Conservation (phyloP, 2,113 vertebrate species). For the Serinus canaria region DNA sequence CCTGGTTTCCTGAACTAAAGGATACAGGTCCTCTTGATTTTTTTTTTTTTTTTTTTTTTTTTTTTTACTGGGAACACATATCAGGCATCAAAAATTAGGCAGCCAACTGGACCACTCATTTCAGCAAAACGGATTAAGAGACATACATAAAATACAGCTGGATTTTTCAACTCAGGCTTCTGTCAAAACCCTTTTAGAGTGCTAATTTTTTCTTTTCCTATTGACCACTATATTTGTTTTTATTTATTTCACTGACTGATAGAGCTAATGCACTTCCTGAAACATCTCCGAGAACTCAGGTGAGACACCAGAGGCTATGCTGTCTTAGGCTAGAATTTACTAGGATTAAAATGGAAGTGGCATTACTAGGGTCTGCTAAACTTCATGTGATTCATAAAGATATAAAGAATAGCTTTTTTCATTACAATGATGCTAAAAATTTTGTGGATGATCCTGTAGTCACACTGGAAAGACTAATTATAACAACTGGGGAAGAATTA, state of each 20-base stretch:
- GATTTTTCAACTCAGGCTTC: not conserved
- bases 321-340: conserved; percentile 31
- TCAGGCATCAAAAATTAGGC: not conserved
- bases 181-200: not conserved
- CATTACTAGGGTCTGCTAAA: conserved; percentile 48
- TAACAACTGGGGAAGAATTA: conserved; percentile 30
- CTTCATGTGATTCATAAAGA: conserved; percentile 71
- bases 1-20: not conserved
- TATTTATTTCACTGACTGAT: conserved; percentile 8
- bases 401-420: conserved; percentile 67
- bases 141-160: not conserved
- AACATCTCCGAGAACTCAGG: not conserved
- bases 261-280: conserved; percentile 12
- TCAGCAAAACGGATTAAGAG: not conserved
- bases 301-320: conserved; percentile 8
- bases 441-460: conserved; percentile 63
- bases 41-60: not conserved
- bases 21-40: not conserved
- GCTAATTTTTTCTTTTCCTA: not conserved
- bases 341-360: conserved; percentile 55
- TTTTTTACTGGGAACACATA: not conserved
- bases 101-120: not conserved
- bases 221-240: not conserved
- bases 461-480: conserved; percentile 33
- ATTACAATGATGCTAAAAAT: conserved; percentile 67